Evolutionary conservation across 2,888 invertebrate species (phyloP).

Genomic region (Griposia aprilina): DNA sequence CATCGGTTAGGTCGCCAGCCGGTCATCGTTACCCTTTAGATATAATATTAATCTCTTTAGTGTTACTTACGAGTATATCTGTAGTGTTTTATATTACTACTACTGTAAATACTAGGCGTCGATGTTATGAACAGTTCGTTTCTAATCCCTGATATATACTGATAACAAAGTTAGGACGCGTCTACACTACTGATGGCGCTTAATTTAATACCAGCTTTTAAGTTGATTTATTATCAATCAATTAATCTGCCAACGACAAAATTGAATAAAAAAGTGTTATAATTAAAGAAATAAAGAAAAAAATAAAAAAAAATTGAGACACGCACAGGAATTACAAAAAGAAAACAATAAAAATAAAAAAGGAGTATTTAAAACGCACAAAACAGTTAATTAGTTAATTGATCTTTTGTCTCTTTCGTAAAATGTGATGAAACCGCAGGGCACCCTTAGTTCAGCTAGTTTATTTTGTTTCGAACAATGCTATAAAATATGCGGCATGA

Average conservation of each 20-base stretch:
- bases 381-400: background rate
- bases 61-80: background rate
- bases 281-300: background rate
- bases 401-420: background rate
- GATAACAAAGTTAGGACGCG: conserved; percentile 34
- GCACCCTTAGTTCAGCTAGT: background rate
- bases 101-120: conserved; percentile 36
- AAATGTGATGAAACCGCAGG: background rate
- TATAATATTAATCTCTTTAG: conserved; percentile 8
- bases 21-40: conserved; percentile 37
- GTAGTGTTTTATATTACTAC: conserved; percentile 30
- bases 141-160: conserved; percentile 47
- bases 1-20: background rate
- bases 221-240: conserved; percentile 19
- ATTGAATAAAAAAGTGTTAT: conserved; percentile 1
- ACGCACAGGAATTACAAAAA: too few species aligned
- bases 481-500: conserved; percentile 14
- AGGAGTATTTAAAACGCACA: too few species aligned
- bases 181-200: conserved; percentile 17
- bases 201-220: conserved; percentile 21
- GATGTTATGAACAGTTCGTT: conserved; percentile 33
- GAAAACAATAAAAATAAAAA: too few species aligned
- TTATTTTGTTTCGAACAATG: conserved; percentile 12
- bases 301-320: too few species aligned
- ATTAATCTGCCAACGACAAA: conserved; percentile 10